Evolutionary conservation across 2,888 invertebrate genomes (phyloP), one percentile per base, ranked within the genome.

Genomic region (Protophormia terraenovae): DNA sequence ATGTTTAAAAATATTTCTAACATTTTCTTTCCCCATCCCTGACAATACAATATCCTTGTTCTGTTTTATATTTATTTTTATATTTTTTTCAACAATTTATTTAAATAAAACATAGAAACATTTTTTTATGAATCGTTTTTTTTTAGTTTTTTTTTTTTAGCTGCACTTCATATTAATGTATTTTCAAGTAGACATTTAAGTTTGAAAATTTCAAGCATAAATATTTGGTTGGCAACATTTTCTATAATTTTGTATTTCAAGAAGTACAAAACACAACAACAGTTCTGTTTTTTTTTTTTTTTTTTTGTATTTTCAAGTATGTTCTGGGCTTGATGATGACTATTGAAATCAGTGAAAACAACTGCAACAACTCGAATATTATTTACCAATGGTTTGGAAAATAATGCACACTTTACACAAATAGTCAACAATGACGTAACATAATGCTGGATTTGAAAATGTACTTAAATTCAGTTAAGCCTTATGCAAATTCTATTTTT

Each of bases 331-430:
- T 55, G 71, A 71, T 77, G 64, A 76, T 38, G 27, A 29, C 55
- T 58, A 27, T 35, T 60, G 45, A 58, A 78, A 35, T 35, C 58
- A 58, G 45, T 78, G 62, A 69, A 78, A 71, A 71, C 50, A 73
- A 73, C 58, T 66, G 73, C 73, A 73, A 58, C 73, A 80, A 73
- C 55, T 80, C 58, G 71, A 76, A 83, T 78, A 29, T 78, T 83
- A 78, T 78, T 83, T 79, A 67, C 83, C 83, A 78, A 83, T 83
- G 78, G 78, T 60, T 83, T 83, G 78, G 83, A 83, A 83, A 83
- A 83, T 83, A 73, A 77, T 83, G 50, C 67, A 73, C 72, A 38
- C 53, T 73, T 78, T 24, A 78, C 67, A 58, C 50, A 72, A 73
- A 78, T 67, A 78, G 32, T 67, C 73, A 78, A 78, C 73, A 78